Evolutionary conservation across 2,888 invertebrate genomes (phyloP).

Genomic region (Tortrix viridana): DNA sequence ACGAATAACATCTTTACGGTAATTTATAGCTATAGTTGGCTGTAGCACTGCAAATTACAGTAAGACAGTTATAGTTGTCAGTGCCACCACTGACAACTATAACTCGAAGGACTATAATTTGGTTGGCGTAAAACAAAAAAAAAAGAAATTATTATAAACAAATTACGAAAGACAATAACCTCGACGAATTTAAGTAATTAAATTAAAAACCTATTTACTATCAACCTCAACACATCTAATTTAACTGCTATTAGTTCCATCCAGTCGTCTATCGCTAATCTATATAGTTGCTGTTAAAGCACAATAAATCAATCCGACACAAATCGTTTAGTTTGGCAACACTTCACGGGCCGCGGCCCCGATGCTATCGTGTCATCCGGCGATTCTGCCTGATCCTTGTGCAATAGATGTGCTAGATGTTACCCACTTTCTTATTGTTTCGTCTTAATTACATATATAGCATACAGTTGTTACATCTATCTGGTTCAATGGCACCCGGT

Average conservation of each 20-base stretch:
- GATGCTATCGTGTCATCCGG: slow-evolving; percentile 77
- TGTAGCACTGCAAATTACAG: no score
- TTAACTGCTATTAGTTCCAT: slow-evolving; percentile 36
- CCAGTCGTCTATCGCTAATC: slow-evolving; percentile 25
- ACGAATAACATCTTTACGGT: no score
- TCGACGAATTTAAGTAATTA: no score
- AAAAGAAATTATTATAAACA: no score
- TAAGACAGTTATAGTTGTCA: no score
- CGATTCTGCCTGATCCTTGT: slow-evolving; percentile 71
- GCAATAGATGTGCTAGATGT: slow-evolving; percentile 63
- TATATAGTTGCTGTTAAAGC: slow-evolving; percentile 43
- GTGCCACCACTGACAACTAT: no score
- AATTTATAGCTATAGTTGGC: no score
- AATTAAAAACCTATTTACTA: no score
- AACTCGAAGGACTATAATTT: no score
- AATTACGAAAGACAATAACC: no score
- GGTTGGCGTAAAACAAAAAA: no score
- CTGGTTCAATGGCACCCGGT: slow-evolving; percentile 62
- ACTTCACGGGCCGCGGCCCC: slow-evolving; percentile 54
- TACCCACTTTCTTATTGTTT: slow-evolving; percentile 79
- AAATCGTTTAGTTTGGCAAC: slow-evolving; percentile 69
- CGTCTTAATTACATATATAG: slow-evolving; percentile 71
- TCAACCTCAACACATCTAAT: slow-evolving; percentile 13
- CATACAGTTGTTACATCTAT: slow-evolving; percentile 50
- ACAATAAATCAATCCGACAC: slow-evolving; percentile 64